Evolutionary conservation across 2,113 vertebrate species (phyloP), one percentile per base, ranked within the genome.

Genomic region (Takifugu flavidus): DNA sequence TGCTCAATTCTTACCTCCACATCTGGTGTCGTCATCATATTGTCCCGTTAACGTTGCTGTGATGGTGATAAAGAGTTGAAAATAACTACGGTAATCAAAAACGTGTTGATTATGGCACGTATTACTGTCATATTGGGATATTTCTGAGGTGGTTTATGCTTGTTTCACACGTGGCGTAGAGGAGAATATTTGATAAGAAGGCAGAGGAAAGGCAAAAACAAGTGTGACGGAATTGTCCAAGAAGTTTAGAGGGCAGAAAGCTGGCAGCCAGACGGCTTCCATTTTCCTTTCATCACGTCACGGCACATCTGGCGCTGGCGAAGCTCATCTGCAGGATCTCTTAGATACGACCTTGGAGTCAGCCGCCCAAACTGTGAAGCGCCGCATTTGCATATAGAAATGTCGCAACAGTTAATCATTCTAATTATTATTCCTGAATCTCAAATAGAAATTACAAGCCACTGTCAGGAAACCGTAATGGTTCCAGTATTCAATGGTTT

Each of bases 1-100:
- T 62, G 58, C 60, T 81, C 62, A 76, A 75, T 67, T 61, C 70
- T 70, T 72, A 77, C 59, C 54, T 20, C 34, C 45, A n/a, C 57
- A 34, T 71, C 59, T 20, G 20, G 20, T 20, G 20, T 63, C 27
- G 57, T 80, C 56, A 80, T 75, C 51, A 45, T 15, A 15, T 45
- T 50, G 58, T 51, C 60, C 57, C 27, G 49, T 27, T 70, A 47
- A 75, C 25, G 45, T 27, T n/a, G 64, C 47, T 62, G 52, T n/a
- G 0, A 65, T 64, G 15, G 26, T 42, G 6, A 15, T 8, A 59
- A 3, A 56, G 56, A 53, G 28, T 14, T 49, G 25, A 49, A 67
- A 62, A 53, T 6, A 14, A 54, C 44, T 20, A 20, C 20, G 20
- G 20, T 56, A 61, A 34, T 2, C 62, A 67, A 77, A 56, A 51